Percentiles rank a stretch among this genome's conserved stretches.
These are phyloP conservation scores for Cossypha heuglini DNA, from an alignment of 2,797 vertebrate species.

Conservation along the genomic window DNA sequence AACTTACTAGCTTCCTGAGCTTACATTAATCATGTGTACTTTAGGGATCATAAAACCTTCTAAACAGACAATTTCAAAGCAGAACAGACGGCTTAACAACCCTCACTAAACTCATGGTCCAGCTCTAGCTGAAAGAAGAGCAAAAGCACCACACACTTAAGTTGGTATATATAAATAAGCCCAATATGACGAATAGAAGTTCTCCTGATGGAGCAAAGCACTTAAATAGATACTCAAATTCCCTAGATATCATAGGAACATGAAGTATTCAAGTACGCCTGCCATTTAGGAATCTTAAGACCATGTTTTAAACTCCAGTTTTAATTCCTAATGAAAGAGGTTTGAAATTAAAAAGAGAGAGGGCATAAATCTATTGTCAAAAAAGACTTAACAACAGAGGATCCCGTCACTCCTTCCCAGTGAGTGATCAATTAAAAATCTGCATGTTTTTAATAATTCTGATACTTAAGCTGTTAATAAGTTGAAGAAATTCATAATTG, in stretches of 20 bases:
- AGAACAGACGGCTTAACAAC: neutral
- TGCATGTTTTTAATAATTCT: neutral
- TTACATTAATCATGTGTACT: neutral
- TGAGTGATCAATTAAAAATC: neutral
- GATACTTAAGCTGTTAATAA: neutral
- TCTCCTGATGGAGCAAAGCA: neutral
- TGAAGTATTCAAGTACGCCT: neutral
- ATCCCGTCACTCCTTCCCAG: neutral
- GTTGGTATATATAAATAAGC: neutral
- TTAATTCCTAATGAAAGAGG: neutral
- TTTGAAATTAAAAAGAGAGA: neutral
- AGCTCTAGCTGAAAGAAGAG: neutral
- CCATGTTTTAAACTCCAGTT: neutral
- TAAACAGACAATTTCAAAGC: constrained; percentile 19
- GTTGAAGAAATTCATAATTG: neutral
- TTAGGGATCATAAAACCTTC: neutral
- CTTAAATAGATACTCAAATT: constrained; percentile 15
- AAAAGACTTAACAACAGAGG: neutral
- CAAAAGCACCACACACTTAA: neutral
- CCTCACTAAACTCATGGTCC: neutral
- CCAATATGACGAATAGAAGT: neutral
- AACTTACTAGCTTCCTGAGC: neutral
- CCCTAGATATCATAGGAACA: neutral
- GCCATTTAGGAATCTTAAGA: neutral
- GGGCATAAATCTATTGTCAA: neutral